Percentiles rank a stretch among this genome's conserved stretches.
These are phyloP conservation scores for Clarias laeviceps DNA, from an alignment of 2,797 vertebrate species.

Conservation along the genomic window DNA sequence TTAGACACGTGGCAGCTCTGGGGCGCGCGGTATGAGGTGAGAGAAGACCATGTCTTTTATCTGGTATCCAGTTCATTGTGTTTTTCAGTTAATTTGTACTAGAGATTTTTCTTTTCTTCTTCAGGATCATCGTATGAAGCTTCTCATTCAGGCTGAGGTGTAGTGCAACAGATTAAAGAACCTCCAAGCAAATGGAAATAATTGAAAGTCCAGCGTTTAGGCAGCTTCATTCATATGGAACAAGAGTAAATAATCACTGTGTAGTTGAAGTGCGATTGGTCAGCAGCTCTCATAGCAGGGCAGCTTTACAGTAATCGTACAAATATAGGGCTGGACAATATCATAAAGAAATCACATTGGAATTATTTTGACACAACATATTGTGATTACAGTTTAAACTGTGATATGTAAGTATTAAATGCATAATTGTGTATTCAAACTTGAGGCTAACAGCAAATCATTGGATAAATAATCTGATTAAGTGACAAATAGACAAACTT, in stretches of 20 bases:
- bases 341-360: too few relatives aligned
- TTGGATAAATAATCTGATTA: too few relatives aligned
- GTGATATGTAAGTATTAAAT: too few relatives aligned
- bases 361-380: too few relatives aligned
- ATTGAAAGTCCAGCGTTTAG: too few relatives aligned
- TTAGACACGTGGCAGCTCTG: conserved; percentile 75
- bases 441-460: too few relatives aligned
- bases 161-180: neutral
- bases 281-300: neutral
- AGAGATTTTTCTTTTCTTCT: neutral
- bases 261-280: neutral
- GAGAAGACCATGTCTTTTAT: conserved; percentile 78
- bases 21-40: conserved; percentile 72
- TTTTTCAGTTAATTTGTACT: neutral
- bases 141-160: neutral
- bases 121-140: neutral
- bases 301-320: too few relatives aligned
- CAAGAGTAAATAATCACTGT: neutral
- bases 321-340: too few relatives aligned
- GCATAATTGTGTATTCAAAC: too few relatives aligned
- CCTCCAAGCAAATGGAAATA: neutral
- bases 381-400: too few relatives aligned
- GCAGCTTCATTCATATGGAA: neutral
- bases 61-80: neutral
- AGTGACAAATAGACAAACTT: too few relatives aligned